phyloP scores from a whole-genome alignment of 2,797 vertebrate species.

The Trachops cirrhosus region DNA sequence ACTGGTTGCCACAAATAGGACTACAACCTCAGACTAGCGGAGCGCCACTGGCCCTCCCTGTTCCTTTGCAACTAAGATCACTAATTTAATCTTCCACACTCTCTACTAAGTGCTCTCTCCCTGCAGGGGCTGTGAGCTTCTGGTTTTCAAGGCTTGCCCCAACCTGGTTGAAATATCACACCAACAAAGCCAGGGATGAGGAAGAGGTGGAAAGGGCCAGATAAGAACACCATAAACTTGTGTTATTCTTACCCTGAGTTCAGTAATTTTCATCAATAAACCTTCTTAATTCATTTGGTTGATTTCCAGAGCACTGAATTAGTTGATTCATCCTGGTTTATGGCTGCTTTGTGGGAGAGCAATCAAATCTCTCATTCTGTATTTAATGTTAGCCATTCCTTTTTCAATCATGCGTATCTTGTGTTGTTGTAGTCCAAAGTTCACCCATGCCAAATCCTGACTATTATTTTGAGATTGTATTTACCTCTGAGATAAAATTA shows the following conservation, averaged over 20 bases:
- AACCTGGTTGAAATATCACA: not conserved
- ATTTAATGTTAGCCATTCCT: not conserved
- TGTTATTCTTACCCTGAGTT: not conserved
- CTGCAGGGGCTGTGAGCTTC: not conserved
- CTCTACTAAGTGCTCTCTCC: not conserved
- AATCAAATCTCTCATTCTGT: not conserved
- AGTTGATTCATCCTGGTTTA: not conserved
- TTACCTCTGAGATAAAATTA: conserved; percentile 1
- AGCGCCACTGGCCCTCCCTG: not conserved
- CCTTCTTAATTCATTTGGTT: not conserved
- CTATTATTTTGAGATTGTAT: not conserved
- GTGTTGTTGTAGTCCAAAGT: not conserved
- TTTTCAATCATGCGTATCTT: not conserved
- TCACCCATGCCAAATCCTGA: not conserved
- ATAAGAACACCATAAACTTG: not conserved
- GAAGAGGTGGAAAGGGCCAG: not conserved
- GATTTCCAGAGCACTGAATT: conserved; percentile 6
- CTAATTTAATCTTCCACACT: not conserved
- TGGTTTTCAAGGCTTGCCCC: not conserved
- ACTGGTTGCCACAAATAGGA: not conserved
- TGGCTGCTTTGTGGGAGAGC: not conserved
- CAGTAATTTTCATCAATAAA: not conserved
- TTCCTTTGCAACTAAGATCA: not conserved
- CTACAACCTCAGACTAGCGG: not conserved
- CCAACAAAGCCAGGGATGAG: not conserved